Evolutionary conservation across 1,140 invertebrate species (phyloP), one percentile per base, ranked within the genome.

Genomic region (Vanessa tameamea): DNA sequence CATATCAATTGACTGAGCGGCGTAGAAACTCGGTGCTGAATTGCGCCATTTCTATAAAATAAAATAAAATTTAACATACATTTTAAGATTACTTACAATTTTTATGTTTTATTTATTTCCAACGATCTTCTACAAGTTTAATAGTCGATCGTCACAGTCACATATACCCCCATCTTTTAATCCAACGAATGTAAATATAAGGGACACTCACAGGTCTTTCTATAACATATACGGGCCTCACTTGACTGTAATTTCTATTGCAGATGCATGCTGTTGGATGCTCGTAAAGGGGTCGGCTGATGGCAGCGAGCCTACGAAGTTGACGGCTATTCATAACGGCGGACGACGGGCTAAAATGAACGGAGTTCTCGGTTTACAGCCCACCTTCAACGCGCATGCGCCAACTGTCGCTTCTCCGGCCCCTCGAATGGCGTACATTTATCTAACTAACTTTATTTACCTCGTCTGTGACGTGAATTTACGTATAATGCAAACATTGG

Each of bases 201-300:
- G 12, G 69, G 85, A 90, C 86, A 92, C 90, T 92, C 87, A 92
- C 90, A 82, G 83, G 78, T 77, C 80, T 79, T 67, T 87, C 81
- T 85, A 92, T 91, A 75, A 90, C 79, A 87, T 92, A 92, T 78
- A 88, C 86, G 79, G 90, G 89, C 81, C 87, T 88, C 80, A 90
- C 89, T 91, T 92, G 90, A 77, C 90, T 92, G 75, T 92, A 92
- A 11, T 75, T 74, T n/a, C 88, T 84, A 64, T 69, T 75, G 75
- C 87, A 89, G 74, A 80, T 68, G 69, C 87, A 88, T 67, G 77
- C 43, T 15, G 80, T 47, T 43, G 78, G 78, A 23, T 75, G 75
- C 77, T 82, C 82, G 20, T 81, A 59, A 16, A 85, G 64, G 16
- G 86, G 81, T 48, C 78, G 71, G 57, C 81, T 73, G 61, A 81